phyloP scores from a whole-genome alignment of 2,113 vertebrate genomes.

The Bos indicus region DNA sequence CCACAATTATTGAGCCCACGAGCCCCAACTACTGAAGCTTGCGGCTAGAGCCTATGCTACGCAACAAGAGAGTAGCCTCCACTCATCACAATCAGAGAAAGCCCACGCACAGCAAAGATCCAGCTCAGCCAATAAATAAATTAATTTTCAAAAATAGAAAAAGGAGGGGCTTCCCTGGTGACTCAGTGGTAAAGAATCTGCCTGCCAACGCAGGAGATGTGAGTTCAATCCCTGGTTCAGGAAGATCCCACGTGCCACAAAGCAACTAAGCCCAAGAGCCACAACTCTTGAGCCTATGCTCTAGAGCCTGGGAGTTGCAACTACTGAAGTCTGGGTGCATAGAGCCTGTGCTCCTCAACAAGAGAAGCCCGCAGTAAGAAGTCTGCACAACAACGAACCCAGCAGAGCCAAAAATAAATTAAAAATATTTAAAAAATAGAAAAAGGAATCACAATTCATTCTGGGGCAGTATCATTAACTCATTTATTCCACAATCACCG shows the following conservation, averaged over 20 bases:
- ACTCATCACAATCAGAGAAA: neutral
- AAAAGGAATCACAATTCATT: neutral
- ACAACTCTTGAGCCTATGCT: neutral
- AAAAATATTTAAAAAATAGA: neutral
- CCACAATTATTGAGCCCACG: neutral
- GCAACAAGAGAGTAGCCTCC: neutral
- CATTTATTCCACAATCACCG: neutral
- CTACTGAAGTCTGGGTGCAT: neutral
- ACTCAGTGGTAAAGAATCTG: neutral
- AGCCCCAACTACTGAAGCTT: neutral
- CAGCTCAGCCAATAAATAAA: neutral
- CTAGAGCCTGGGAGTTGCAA: neutral
- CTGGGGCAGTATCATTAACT: neutral
- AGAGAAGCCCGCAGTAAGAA: neutral
- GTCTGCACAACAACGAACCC: neutral
- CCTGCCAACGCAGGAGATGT: neutral
- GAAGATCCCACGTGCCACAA: neutral
- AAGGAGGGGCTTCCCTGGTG: neutral
- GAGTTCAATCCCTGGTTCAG: neutral
- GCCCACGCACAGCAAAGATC: neutral
- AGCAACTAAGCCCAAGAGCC: neutral
- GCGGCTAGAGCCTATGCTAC: neutral
- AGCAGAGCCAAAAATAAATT: neutral
- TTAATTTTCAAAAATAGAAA: neutral
- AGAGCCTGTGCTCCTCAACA: neutral